These are phyloP conservation scores for Pachliopta kotzebuea DNA, from an alignment of 2,888 invertebrate genomes.

Conservation along the genomic window DNA sequence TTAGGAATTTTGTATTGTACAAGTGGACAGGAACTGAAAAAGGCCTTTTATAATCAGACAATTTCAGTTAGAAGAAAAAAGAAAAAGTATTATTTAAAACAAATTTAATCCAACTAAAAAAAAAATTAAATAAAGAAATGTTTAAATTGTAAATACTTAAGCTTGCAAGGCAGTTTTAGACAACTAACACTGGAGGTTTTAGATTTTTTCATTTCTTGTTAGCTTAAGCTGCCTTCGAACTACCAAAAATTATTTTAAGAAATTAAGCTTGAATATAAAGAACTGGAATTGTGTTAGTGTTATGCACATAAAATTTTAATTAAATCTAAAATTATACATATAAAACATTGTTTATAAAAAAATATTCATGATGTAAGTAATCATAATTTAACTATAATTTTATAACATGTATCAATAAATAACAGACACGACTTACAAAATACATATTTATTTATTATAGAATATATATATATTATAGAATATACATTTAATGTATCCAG, in stretches of 20 bases:
- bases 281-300: background rate
- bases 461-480: no score
- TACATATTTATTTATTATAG: no score
- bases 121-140: slow-evolving; percentile 8
- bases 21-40: no score
- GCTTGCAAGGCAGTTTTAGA: slow-evolving; percentile 1
- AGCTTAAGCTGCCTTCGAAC: background rate
- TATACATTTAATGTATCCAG: background rate
- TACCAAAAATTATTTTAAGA: background rate
- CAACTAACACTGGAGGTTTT: background rate
- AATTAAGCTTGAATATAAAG: background rate
- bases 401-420: background rate
- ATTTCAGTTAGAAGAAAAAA: background rate
- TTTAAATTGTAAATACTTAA: slow-evolving; percentile 16
- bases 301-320: background rate
- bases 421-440: background rate
- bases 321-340: background rate
- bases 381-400: background rate
- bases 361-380: no score
- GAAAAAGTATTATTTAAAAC: slow-evolving; percentile 3
- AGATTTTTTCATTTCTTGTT: background rate
- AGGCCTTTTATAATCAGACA: no score
- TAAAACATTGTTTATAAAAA: no score
- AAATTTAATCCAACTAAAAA: slow-evolving; percentile 26
- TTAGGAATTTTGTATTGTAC: no score